Evolutionary conservation across 2,113 vertebrate species (phyloP), one percentile per base, ranked within the genome.

Genomic region (Hepsetus odoe): DNA sequence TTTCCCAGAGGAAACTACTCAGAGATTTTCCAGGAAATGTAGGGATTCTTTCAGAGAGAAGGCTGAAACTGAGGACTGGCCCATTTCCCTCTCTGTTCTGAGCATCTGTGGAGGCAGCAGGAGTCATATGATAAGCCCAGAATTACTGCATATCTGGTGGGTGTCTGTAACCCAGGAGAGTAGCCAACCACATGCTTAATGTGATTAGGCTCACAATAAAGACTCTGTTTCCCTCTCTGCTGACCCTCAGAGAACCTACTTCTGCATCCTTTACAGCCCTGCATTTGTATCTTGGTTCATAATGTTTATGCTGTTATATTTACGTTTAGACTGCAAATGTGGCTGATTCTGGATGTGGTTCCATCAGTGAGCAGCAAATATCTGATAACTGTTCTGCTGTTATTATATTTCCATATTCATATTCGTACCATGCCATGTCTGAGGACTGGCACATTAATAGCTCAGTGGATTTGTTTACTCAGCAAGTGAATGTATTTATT

Each of bases 181-280:
- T 83, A 85, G 81, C 74, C 87, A 79, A 82, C 87, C 88, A 86
- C 87, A 87, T 83, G 88, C 86, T 86, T 90, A 88, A 91, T 91
- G 86, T 89, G 88, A 93, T 93, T 91, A 93, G 49, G 5, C 4
- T 68, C 80, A 93, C 90, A 92, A 89, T 90, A 82, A 83, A 65
- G 35, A 51, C 84, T 89, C 86, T 92, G 89, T 93, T 85, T 62
- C 55, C 53, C 67, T 69, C 67, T 69, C 32, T 70, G 56, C 51
- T 62, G 35, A 14, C 65, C 64, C 46, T 71, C 59, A 35, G 28
- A 53, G 69, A 28, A 56, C 46, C 20, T 40, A 4, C n/a, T 20
- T 9, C n/a, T 35, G 32, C 46, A 30, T 12, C 38, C 56, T 74
- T 64, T 75, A 35, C 28, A 56, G 59, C 30, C 16, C 14, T 44